Evolutionary conservation across 2,113 vertebrate genomes (phyloP), one percentile per base, ranked within the genome.

Genomic region (Crotophaga sulcirostris): DNA sequence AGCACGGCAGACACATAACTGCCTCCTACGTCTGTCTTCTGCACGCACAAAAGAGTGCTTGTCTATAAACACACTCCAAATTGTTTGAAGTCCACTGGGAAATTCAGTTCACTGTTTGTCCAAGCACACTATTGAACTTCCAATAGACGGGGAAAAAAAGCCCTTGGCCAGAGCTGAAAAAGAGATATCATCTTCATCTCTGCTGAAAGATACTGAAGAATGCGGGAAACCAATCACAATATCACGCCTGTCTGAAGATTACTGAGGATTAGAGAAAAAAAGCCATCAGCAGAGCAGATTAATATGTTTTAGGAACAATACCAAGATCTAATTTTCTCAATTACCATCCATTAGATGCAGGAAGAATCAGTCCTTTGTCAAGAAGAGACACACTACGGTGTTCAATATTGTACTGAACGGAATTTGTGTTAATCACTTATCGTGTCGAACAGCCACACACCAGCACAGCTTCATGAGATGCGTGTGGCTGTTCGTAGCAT

Each of bases 1-100:
- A 89, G 62, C 77, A 84, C 33, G 66, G 92, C 90, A 96, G 88
- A 94, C 87, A 85, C 66, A 45, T 29, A 87, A 64, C 78, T 59
- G 77, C 81, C 89, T 92, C 87, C 91, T 44, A 84, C 84, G 81
- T 69, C 63, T 68, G 68, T 67, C 24, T 76, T 47, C 78, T 59
- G 67, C 63, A 17, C 6, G 62, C 62, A 72, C 45, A 85, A 75
- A 89, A 82, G 54, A 45, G 45, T 0, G 0, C 77, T 70, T 26
- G 16, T 38, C 76, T 3, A 87, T 12, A 89, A 69, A 93, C 28
- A 7, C 72, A 81, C 17, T 34, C 40, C 28, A 23, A 54, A 33
- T 77, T 72, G 70, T 66, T 15, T 75, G 16, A 94, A 94, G 26
- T 34, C 83, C 45, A 45, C 10, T 17, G 66, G 83, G 63, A 90